These are phyloP conservation scores for Cassiopea andromeda DNA, from an alignment of 30 jellyfish, hydroid and myxozoan species.

Conservation along the genomic window DNA sequence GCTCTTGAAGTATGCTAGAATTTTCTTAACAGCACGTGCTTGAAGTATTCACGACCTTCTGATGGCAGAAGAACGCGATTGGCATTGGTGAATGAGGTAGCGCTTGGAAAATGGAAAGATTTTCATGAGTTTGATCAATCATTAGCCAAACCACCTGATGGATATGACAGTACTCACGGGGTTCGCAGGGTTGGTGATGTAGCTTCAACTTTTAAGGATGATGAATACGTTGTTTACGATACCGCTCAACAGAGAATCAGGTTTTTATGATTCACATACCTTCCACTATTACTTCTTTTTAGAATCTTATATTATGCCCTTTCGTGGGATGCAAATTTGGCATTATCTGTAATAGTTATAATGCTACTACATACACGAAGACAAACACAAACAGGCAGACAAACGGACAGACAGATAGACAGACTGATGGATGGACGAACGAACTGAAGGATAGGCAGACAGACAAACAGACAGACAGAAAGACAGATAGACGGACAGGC, in stretches of 20 bases:
- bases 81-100: conserved; percentile 79
- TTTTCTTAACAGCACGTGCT: conserved; percentile 54
- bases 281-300: background rate
- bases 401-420: too few species aligned
- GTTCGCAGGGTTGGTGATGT: conserved; percentile 19
- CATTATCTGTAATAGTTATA: too few species aligned
- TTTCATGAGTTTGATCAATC: conserved; percentile 45
- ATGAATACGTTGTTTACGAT: conserved; percentile 82
- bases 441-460: too few species aligned
- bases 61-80: conserved; percentile 64
- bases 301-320: background rate
- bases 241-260: conserved; percentile 71
- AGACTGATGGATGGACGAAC: too few species aligned
- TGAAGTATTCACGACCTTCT: conserved; percentile 82
- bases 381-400: too few species aligned
- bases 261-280: conserved; percentile 3
- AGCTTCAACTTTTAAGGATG: conserved; percentile 79
- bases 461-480: too few species aligned
- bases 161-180: conserved; percentile 91
- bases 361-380: too few species aligned
- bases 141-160: conserved; percentile 77
- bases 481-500: too few species aligned
- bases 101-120: conserved; percentile 82
- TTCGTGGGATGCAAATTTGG: too few species aligned
- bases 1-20: background rate